These are phyloP conservation scores for Sorex fumeus DNA, from an alignment of 2,113 vertebrate genomes.

Conservation along the genomic window DNA sequence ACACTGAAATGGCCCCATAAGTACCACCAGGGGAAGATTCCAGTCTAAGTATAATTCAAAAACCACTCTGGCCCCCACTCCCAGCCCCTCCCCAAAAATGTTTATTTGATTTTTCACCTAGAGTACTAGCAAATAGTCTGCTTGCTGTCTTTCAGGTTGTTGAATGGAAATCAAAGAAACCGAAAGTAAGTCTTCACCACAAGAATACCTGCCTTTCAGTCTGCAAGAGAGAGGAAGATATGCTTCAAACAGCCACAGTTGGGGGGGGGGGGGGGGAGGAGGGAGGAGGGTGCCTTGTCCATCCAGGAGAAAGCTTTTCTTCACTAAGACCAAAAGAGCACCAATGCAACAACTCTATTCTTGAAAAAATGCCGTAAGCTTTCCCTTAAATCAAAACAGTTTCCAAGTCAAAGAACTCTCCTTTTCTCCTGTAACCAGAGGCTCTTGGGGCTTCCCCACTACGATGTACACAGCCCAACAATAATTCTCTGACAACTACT, in stretches of 20 bases:
- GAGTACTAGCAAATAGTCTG: conserved; percentile 50
- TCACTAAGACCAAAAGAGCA: not conserved
- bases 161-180: conserved; percentile 50
- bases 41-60: conserved; percentile 24
- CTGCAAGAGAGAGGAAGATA: conserved; percentile 29
- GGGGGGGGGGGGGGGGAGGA: too few relatives aligned
- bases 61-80: too few relatives aligned
- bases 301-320: conserved; percentile 19
- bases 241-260: conserved; percentile 29
- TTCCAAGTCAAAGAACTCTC: not conserved
- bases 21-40: not conserved
- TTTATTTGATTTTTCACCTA: conserved; percentile 13
- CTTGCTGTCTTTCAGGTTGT: conserved; percentile 16
- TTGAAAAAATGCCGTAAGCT: conserved; percentile 50
- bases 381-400: conserved; percentile 55
- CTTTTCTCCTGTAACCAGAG: not conserved
- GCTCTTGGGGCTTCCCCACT: not conserved
- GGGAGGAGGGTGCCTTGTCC: not conserved
- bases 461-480: conserved; percentile 3
- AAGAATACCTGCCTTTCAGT: conserved; percentile 58
- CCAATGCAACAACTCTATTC: conserved; percentile 27
- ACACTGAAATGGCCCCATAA: too few relatives aligned
- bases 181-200: not conserved
- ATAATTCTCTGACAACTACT: conserved; percentile 28
- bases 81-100: too few relatives aligned